These are phyloP conservation scores for Adelognathus sp. DNA, from an alignment of 2,888 invertebrate species.

Conservation along the genomic window DNA sequence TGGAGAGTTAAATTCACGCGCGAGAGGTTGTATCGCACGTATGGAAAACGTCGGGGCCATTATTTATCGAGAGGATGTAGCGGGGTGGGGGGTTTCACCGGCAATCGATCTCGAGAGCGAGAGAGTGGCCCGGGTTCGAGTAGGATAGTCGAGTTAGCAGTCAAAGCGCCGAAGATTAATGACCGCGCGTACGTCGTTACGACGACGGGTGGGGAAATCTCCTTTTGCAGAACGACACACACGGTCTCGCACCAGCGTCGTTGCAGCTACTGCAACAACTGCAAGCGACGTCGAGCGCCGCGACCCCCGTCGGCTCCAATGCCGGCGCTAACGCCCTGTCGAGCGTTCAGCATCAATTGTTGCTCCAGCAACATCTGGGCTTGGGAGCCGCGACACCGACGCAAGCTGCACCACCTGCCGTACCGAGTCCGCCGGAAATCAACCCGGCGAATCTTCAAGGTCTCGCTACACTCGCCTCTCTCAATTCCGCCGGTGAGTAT, in stretches of 20 bases:
- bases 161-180: conserved; percentile 40
- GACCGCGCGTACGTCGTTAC: conserved; percentile 27
- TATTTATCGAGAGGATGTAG: conserved; percentile 24
- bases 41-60: conserved; percentile 23
- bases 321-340: conserved; percentile 80
- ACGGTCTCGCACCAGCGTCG: conserved; percentile 79
- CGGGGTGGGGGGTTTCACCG: conserved; percentile 2
- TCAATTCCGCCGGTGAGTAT: conserved; percentile 79
- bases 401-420: conserved; percentile 78
- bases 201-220: neutral
- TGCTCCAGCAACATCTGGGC: conserved; percentile 81
- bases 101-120: conserved; percentile 35
- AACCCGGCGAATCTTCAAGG: conserved; percentile 84
- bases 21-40: neutral
- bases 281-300: conserved; percentile 81
- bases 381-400: conserved; percentile 83
- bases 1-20: neutral
- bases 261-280: conserved; percentile 82
- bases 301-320: conserved; percentile 76
- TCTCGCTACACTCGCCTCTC: conserved; percentile 85
- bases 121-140: conserved; percentile 11
- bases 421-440: conserved; percentile 80
- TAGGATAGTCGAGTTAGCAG: conserved; percentile 18
- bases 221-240: conserved; percentile 75
- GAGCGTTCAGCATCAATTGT: conserved; percentile 79